These are phyloP conservation scores for Napeogenes sylphis DNA, from an alignment of 2,888 invertebrate species.

Conservation along the genomic window DNA sequence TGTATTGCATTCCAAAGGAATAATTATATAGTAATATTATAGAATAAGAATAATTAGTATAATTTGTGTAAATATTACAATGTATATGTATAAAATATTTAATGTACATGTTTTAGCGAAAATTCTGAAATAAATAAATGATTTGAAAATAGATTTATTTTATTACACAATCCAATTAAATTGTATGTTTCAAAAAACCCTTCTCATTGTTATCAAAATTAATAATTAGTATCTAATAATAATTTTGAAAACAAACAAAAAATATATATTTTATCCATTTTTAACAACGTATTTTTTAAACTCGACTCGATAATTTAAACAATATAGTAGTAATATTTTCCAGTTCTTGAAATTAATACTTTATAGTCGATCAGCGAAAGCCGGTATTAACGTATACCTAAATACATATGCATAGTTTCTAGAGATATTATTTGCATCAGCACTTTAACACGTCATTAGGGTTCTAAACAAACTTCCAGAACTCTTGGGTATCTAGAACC, in stretches of 20 bases:
- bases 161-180: not conserved
- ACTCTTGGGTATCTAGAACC: too few species aligned
- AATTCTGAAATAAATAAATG: not conserved
- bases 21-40: conserved; percentile 41
- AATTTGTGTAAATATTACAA: conserved; percentile 27
- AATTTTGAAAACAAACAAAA: too few species aligned
- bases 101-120: not conserved
- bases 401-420: too few species aligned
- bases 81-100: conserved; percentile 3
- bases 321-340: too few species aligned
- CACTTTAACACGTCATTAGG: not conserved
- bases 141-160: not conserved
- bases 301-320: too few species aligned
- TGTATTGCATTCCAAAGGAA: conserved; percentile 72
- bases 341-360: too few species aligned
- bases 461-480: not conserved
- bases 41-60: conserved; percentile 14
- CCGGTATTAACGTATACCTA: too few species aligned
- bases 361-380: too few species aligned
- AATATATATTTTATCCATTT: too few species aligned
- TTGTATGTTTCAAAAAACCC: not conserved
- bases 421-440: not conserved
- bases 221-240: too few species aligned
- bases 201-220: not conserved
- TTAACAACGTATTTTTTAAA: too few species aligned